Conservation (phyloP, 2,113 vertebrate genomes). For the Lanius collurio region DNA sequence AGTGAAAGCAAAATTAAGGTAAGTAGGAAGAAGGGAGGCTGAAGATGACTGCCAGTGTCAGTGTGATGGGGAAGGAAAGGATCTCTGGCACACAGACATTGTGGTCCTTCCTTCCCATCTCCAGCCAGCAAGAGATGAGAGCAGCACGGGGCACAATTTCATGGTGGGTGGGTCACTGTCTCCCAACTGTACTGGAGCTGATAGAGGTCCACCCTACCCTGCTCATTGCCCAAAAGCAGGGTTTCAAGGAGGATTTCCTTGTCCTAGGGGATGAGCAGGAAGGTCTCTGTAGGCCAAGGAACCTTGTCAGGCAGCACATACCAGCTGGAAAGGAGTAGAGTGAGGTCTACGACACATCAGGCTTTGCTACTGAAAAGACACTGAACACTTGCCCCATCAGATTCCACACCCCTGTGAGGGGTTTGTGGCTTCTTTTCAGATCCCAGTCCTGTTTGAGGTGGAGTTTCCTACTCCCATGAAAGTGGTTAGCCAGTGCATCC, state of each 20-base stretch:
- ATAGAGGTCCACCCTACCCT: neutral
- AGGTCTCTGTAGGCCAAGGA: neutral
- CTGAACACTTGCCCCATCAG: neutral
- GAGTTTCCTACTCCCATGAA: neutral
- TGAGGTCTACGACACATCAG: neutral
- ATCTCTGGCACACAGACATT: neutral
- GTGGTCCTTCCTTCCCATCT: neutral
- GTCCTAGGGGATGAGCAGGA: neutral
- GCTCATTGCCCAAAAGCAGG: neutral
- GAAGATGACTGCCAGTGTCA: neutral
- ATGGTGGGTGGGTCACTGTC: fast-evolving
- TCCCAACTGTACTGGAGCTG: neutral
- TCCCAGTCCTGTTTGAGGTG: neutral
- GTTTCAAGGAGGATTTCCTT: neutral
- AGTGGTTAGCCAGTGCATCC: neutral
- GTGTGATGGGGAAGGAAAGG: neutral
- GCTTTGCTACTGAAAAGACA: neutral
- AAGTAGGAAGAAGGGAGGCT: neutral
- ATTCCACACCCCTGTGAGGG: fast-evolving
- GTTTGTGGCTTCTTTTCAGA: neutral
- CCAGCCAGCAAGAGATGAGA: neutral
- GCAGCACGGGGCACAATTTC: neutral
- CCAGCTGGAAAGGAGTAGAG: neutral
- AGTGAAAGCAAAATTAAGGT: neutral
- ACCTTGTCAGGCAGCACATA: neutral